Evolutionary conservation across 2,797 vertebrate genomes (phyloP).

Genomic region (Merluccius polli): DNA sequence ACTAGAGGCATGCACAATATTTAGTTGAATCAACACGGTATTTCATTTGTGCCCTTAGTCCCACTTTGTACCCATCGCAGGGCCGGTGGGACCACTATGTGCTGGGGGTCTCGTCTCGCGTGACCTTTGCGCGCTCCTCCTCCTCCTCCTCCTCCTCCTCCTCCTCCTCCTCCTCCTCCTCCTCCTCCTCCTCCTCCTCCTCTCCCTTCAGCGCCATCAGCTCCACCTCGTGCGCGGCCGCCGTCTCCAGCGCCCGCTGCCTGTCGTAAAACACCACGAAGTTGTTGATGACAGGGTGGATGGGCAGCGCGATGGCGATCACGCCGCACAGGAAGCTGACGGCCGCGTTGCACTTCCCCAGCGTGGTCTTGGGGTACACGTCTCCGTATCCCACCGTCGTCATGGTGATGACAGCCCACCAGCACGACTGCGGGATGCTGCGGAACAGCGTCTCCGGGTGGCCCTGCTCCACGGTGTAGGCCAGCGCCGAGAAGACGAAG

Average conservation of each 20-base stretch:
- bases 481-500: conserved; percentile 95
- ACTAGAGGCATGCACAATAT: not conserved
- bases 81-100: not conserved
- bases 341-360: conserved; percentile 94
- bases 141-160: too few relatives aligned
- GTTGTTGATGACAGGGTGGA: conserved; percentile 98
- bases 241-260: conserved; percentile 91
- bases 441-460: conserved; percentile 94
- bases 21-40: not conserved
- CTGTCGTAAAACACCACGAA: conserved; percentile 97
- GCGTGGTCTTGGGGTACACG: conserved; percentile 94
- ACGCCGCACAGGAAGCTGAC: conserved; percentile 96
- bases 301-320: conserved; percentile 93
- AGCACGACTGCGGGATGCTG: conserved; percentile 98
- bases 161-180: too few relatives aligned
- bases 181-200: too few relatives aligned
- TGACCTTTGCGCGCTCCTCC: conserved; percentile 39
- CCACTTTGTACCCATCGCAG: not conserved
- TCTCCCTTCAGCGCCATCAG: conserved; percentile 92
- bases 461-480: conserved; percentile 95
- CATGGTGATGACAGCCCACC: conserved; percentile 99
- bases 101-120: not conserved
- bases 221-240: conserved; percentile 91
- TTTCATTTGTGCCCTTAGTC: not conserved
- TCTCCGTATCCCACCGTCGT: conserved; percentile 97